Evolutionary conservation across 2,888 invertebrate genomes (phyloP).

Genomic region (Drosophila monieri): DNA sequence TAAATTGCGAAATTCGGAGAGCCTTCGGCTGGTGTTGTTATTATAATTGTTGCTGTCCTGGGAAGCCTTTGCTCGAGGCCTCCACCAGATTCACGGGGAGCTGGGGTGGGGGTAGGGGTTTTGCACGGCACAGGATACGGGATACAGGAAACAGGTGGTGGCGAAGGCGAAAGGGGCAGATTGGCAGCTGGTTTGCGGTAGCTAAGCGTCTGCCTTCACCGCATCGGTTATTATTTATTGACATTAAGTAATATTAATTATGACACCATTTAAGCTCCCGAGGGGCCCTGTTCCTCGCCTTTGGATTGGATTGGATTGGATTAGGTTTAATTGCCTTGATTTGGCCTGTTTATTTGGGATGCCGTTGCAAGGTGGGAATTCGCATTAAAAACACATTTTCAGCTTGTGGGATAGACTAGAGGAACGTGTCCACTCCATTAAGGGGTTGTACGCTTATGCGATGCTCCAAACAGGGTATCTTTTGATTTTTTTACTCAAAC

Average conservation of each 20-base stretch:
- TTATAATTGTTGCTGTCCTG: conserved; percentile 24
- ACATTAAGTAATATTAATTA: conserved; percentile 75
- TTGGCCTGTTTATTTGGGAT: neutral
- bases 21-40: conserved; percentile 32
- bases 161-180: neutral
- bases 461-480: no score
- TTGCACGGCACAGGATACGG: neutral
- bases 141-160: neutral
- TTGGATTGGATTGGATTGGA: conserved; percentile 19
- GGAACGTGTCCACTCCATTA: neutral
- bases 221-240: conserved; percentile 67
- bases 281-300: neutral
- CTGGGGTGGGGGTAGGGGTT: neutral
- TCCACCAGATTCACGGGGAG: neutral
- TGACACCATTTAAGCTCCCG: conserved; percentile 48
- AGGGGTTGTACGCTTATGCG: no score
- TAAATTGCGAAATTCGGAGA: conserved; percentile 65
- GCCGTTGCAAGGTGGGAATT: neutral
- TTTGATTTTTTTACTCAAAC: no score
- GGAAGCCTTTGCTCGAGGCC: neutral
- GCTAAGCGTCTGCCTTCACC: conserved; percentile 23
- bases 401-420: neutral
- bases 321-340: neutral
- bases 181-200: neutral
- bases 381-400: neutral